Evolutionary conservation across 2,888 invertebrate genomes (phyloP).

Genomic region (Chrysolina oricalcia): DNA sequence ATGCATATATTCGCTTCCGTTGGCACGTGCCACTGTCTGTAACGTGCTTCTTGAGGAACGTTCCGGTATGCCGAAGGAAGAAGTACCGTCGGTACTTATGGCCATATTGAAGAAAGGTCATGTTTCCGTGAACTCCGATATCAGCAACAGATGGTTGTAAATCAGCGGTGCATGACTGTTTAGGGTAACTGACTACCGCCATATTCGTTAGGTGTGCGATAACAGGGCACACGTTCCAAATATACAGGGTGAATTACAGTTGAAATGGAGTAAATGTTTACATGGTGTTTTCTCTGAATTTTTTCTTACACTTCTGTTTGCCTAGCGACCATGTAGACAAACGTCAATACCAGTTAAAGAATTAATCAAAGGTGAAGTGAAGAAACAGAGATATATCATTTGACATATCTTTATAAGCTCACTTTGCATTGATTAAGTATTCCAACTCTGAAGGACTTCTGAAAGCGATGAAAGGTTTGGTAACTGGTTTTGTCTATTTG

Average conservation of each 20-base stretch:
- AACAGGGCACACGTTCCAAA: conserved; percentile 24
- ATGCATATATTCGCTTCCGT: conserved; percentile 59
- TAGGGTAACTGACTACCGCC: conserved; percentile 35
- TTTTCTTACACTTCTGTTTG: no score
- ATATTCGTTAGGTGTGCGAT: conserved; percentile 10
- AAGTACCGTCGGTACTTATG: conserved; percentile 23
- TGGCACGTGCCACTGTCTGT: conserved; percentile 63
- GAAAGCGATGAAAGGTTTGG: no score
- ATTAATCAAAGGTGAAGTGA: no score
- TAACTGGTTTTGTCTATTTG: no score
- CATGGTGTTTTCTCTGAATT: no score
- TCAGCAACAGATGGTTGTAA: conserved; percentile 58
- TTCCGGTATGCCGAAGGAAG: conserved; percentile 14
- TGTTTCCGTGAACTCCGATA: conserved; percentile 29
- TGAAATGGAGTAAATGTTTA: background rate
- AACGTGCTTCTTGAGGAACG: conserved; percentile 47
- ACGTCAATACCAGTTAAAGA: no score
- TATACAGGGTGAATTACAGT: background rate
- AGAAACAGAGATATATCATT: no score
- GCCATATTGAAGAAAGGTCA: conserved; percentile 19
- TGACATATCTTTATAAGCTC: no score
- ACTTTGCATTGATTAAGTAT: no score
- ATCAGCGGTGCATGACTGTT: conserved; percentile 51
- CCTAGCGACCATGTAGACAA: no score
- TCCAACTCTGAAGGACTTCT: no score